Evolutionary conservation across 2,888 invertebrate genomes (phyloP).

Genomic region (Spodoptera picta): DNA sequence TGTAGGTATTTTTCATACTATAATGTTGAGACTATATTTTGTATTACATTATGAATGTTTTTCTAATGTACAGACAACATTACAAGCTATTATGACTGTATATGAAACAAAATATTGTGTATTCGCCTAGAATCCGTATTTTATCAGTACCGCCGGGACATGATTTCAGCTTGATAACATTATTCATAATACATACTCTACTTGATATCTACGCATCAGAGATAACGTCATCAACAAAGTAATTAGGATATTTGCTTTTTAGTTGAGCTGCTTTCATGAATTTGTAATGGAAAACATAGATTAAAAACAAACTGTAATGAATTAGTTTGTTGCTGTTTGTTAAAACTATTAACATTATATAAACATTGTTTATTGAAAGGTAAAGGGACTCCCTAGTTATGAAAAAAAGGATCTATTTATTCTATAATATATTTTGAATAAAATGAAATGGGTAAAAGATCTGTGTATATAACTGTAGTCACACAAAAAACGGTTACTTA

Average conservation of each 20-base stretch:
- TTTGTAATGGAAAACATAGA: slow-evolving; percentile 1
- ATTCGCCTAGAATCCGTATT: slow-evolving; percentile 15
- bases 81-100: not conserved
- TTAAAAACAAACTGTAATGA: too few relatives aligned
- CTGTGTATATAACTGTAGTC: too few relatives aligned
- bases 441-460: too few relatives aligned
- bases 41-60: not conserved
- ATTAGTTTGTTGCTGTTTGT: too few relatives aligned
- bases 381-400: too few relatives aligned
- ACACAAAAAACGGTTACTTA: too few relatives aligned
- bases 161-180: slow-evolving; percentile 46
- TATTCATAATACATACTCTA: slow-evolving; percentile 23
- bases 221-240: slow-evolving; percentile 31
- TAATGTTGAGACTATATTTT: too few relatives aligned
- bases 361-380: too few relatives aligned
- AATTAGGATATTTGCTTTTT: slow-evolving; percentile 24
- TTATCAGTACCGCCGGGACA: slow-evolving; percentile 36
- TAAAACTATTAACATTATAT: too few relatives aligned
- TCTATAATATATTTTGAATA: too few relatives aligned
- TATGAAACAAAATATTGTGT: not conserved
- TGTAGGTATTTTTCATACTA: too few relatives aligned
- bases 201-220: slow-evolving; percentile 35
- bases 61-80: not conserved
- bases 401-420: too few relatives aligned
- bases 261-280: slow-evolving; percentile 4